Conservation (phyloP, 2,797 vertebrate species). For the Chrosomus eos region DNA sequence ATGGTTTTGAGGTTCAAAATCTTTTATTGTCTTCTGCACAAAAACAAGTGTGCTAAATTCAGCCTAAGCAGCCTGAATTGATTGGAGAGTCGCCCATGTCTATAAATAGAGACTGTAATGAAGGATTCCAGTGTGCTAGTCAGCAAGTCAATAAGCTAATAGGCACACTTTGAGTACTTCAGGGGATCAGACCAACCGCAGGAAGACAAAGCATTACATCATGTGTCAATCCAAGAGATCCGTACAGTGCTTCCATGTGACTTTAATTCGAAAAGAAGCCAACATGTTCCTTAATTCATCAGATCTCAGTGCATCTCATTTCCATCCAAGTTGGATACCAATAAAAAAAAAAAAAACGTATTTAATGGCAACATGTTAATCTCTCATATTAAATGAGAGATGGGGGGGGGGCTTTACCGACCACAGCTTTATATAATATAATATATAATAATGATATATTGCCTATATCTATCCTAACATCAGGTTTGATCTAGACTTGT, state of each 20-base stretch:
- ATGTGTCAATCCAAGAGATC: constrained; percentile 38
- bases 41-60: not conserved
- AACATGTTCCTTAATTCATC: too few species aligned
- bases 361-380: too few species aligned
- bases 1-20: not conserved
- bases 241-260: not conserved
- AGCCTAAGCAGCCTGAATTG: constrained; percentile 1
- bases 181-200: constrained; percentile 31
- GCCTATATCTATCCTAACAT: constrained; percentile 26
- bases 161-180: constrained; percentile 10
- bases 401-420: too few species aligned
- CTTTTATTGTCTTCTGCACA: not conserved
- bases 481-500: constrained; percentile 58
- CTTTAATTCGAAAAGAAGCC: too few species aligned
- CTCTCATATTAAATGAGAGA: too few species aligned
- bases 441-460: too few species aligned
- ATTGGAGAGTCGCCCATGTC: not conserved
- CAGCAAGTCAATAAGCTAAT: constrained; percentile 23
- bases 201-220: constrained; percentile 53
- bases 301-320: too few species aligned
- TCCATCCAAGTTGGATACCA: too few species aligned
- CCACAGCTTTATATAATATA: too few species aligned
- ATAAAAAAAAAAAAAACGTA: too few species aligned
- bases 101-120: constrained; percentile 46
- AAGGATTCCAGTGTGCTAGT: constrained; percentile 32